A percentile compares a stretch with the other conserved stretches of the same genome.
phyloP scores from a whole-genome alignment of 2,888 invertebrate species.

The Stratiomys singularior region DNA sequence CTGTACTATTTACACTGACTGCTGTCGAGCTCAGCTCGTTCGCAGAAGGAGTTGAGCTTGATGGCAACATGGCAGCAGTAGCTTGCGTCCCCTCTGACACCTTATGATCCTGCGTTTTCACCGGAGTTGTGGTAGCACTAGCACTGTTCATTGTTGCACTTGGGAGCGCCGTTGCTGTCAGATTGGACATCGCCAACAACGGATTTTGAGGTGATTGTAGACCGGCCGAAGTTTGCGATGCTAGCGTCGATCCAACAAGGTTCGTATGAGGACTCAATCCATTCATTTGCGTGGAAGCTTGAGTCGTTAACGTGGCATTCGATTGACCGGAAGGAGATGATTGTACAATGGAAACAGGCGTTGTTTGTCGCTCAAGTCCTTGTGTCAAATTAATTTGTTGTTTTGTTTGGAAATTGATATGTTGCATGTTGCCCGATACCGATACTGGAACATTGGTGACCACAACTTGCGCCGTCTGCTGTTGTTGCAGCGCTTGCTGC shows the following conservation, averaged over 20 bases:
- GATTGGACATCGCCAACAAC: constrained; percentile 65
- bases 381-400: constrained; percentile 38
- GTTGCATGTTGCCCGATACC: constrained; percentile 37
- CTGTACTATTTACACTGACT: constrained; percentile 49
- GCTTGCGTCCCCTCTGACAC: constrained; percentile 15
- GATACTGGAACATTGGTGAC: constrained; percentile 38
- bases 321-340: constrained; percentile 18
- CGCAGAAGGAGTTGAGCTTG: constrained; percentile 42
- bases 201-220: constrained; percentile 62
- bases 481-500: constrained; percentile 57
- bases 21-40: constrained; percentile 50
- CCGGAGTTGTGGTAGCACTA: background rate
- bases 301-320: constrained; percentile 61
- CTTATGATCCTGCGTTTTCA: constrained; percentile 32
- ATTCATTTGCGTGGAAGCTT: constrained; percentile 60
- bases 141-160: constrained; percentile 19
- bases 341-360: constrained; percentile 19
- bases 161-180: constrained; percentile 29
- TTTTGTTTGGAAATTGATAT: constrained; percentile 53
- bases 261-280: constrained; percentile 48
- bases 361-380: constrained; percentile 34
- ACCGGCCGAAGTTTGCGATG: constrained; percentile 57
- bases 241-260: constrained; percentile 53
- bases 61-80: background rate
- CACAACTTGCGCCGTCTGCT: constrained; percentile 52